Percentiles rank a stretch among this genome's conserved stretches.
Evolutionary conservation across 2,797 vertebrate species (phyloP).

Genomic region (Pterois miles): DNA sequence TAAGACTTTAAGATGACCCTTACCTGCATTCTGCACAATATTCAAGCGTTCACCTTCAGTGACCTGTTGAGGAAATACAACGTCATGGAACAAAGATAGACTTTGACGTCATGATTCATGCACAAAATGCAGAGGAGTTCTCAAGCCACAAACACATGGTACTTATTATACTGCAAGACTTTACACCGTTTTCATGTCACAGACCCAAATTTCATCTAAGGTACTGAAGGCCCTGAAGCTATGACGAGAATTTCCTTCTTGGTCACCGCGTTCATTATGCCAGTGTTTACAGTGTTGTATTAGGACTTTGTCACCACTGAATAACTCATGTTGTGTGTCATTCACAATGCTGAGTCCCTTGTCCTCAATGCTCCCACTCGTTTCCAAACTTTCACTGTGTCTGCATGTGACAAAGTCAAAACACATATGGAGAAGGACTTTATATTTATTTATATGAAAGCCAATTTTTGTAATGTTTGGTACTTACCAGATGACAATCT

Average conservation of each 20-base stretch:
- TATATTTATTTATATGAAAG: background rate
- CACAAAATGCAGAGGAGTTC: background rate
- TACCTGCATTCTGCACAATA: conserved; percentile 38
- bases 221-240: background rate
- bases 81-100: background rate
- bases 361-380: background rate
- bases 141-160: background rate
- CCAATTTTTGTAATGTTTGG: background rate
- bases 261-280: background rate
- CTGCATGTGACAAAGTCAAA: background rate
- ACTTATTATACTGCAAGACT: background rate
- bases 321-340: background rate
- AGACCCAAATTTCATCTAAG: background rate
- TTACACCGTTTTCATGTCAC: background rate
- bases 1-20: background rate
- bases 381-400: background rate
- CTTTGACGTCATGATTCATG: background rate
- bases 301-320: background rate
- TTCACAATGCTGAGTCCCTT: background rate
- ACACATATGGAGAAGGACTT: background rate
- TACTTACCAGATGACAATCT: too few species aligned
- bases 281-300: background rate
- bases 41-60: conserved; percentile 8
- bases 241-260: background rate
- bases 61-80: conserved; percentile 29